These are phyloP conservation scores for Ischnus inquisitorius DNA, from an alignment of 2,888 invertebrate genomes.

Conservation along the genomic window DNA sequence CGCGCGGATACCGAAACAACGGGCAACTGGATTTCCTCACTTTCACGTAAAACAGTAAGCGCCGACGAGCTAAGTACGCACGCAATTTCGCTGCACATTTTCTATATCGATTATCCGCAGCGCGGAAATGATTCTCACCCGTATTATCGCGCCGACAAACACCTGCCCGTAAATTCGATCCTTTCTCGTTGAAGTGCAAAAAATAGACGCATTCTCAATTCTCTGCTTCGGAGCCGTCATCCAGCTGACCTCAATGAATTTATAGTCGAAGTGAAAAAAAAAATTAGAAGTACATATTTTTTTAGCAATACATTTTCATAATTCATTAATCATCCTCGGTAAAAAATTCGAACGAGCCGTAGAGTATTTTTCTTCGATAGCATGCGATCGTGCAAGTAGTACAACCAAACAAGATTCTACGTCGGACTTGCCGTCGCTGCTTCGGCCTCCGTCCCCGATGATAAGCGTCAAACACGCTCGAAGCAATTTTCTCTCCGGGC, in stretches of 20 bases:
- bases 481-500: slow-evolving; percentile 40
- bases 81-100: slow-evolving; percentile 45
- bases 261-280: too few relatives aligned
- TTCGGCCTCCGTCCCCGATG: slow-evolving; percentile 22
- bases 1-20: slow-evolving; percentile 35
- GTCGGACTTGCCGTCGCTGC: slow-evolving; percentile 14
- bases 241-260: too few relatives aligned
- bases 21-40: slow-evolving; percentile 46
- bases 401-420: slow-evolving; percentile 40
- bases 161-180: slow-evolving; percentile 1
- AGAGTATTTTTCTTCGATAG: background rate
- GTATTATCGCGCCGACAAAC: slow-evolving; percentile 3
- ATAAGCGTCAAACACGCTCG: slow-evolving; percentile 39
- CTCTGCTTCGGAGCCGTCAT: too few relatives aligned
- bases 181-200: slow-evolving; percentile 15
- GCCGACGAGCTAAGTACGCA: slow-evolving; percentile 38
- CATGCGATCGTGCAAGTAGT: slow-evolving; percentile 47
- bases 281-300: too few relatives aligned
- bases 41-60: slow-evolving; percentile 58
- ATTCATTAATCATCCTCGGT: background rate
- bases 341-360: background rate
- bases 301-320: too few relatives aligned
- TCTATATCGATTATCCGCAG: slow-evolving; percentile 26
- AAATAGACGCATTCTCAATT: too few relatives aligned
- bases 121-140: slow-evolving; percentile 1